Conservation (phyloP, 2,113 vertebrate genomes). For the Danionella cerebrum region DNA sequence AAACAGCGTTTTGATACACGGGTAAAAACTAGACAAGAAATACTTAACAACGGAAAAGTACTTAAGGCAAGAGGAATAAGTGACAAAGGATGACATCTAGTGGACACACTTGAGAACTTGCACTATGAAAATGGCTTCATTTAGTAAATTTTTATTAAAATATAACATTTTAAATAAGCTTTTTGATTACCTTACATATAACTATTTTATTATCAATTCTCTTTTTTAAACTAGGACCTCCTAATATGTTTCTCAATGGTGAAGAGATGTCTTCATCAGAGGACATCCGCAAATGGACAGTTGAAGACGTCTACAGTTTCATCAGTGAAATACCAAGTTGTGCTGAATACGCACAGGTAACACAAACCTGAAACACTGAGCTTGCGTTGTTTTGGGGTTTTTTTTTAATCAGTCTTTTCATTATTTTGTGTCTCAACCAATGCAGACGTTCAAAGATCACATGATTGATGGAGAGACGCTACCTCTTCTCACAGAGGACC, state of each 20-base stretch:
- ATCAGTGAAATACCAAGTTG: slow-evolving; percentile 80
- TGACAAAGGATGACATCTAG: no score
- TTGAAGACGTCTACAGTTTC: slow-evolving; percentile 84
- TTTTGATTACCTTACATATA: no score
- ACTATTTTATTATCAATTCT: no score
- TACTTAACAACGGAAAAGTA: no score
- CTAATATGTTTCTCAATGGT: slow-evolving; percentile 67
- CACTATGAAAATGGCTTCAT: no score
- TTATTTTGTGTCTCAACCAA: not conserved
- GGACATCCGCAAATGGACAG: slow-evolving; percentile 85
- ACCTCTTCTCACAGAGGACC: slow-evolving; percentile 88
- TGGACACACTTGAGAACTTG: no score
- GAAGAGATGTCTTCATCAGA: slow-evolving; percentile 70
- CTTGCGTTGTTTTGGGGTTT: not conserved
- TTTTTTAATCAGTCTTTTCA: not conserved
- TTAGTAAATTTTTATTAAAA: no score
- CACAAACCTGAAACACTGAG: slow-evolving; percentile 1
- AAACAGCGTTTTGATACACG: no score
- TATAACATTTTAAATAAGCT: no score
- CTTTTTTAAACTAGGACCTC: slow-evolving; percentile 69
- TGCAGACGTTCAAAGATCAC: slow-evolving; percentile 86
- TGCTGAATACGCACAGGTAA: slow-evolving; percentile 86
- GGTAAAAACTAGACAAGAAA: no score
- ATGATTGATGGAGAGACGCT: slow-evolving; percentile 92
- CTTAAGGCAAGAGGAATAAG: no score